These are phyloP conservation scores for Cheirogaleus major DNA, from an alignment of 2,797 vertebrate genomes.

Conservation along the genomic window DNA sequence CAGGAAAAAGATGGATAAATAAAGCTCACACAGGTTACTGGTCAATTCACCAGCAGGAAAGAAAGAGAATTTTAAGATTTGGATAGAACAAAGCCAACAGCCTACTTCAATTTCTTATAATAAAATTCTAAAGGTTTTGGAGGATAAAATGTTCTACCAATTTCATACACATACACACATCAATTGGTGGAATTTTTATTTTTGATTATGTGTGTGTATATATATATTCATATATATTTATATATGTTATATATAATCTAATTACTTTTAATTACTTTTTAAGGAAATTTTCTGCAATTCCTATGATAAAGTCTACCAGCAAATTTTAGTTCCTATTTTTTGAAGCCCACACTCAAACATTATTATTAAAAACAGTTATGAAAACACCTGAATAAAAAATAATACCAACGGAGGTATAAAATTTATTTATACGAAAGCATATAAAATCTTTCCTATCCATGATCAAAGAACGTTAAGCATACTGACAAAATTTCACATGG, in stretches of 20 bases:
- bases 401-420: neutral
- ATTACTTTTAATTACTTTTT: neutral
- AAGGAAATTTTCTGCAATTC: neutral
- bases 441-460: neutral
- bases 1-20: conserved; percentile 16
- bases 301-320: neutral
- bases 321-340: neutral
- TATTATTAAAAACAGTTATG: neutral
- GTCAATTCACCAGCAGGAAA: neutral
- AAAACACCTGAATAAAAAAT: neutral
- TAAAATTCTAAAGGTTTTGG: neutral
- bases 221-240: neutral
- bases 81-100: neutral
- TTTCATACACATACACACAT: neutral
- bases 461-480: conserved; percentile 8
- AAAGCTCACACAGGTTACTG: neutral
- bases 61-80: conserved; percentile 9
- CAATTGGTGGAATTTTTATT: neutral
- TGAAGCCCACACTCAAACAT: neutral
- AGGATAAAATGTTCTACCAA: neutral
- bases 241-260: neutral
- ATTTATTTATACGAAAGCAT: neutral
- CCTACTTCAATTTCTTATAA: neutral
- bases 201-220: neutral
- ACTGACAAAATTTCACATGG: neutral